Base-by-base conservation (phyloP, 2,797 vertebrate genomes). In the Brachyrhaphis roseni region DNA sequence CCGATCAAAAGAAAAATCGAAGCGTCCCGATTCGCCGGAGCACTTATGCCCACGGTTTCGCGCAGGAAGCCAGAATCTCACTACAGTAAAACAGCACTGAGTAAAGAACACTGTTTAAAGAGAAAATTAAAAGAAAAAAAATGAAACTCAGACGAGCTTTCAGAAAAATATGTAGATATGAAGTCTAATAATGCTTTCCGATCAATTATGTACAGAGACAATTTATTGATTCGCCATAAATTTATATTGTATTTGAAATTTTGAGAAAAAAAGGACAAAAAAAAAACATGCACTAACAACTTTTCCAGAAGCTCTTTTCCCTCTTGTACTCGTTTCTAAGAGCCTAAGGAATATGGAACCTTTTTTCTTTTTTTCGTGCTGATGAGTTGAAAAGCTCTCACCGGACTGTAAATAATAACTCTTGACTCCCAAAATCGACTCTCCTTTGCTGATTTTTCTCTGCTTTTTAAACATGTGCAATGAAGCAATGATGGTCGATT, bases 41-140 rank as follows among this genome's bases (percentile, higher is more conserved):
- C 87, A 43, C 77, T 80, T 86, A 81, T 76, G 81, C 87, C 84
- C 82, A n/a, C 51, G 95, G 95, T 96, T 95, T 84, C 93, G 93
- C 92, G 83, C 78, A 41, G 84, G 89, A 91, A 84, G 87, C 87
- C 88, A 95, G 94, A 96, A 93, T 95, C 92, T 94, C 95, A 94
- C 96, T 95, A 95, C 93, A 95, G 93, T 92, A 92, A 95, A 94
- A 92, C 96, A 97, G 97, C 98, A 98, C 98, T 98, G 97, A 98
- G 96, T 97, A 94, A 95, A 95, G 94, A 96, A 96, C 94, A 97
- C 96, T 98, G 95, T 97, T 92, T 91, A 90, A 93, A 89, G 90
- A 87, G 87, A 84, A 45, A 83, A 90, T 64, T 77, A 46, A 53
- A 28, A 34, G 36, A 64, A 49, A 78, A 85, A 80, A 87, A 87